A percentile compares a stretch with the other conserved stretches of the same genome.
Evolutionary conservation across 2,797 vertebrate species (phyloP).

Genomic region (Gymnoscopelus microlampas): DNA sequence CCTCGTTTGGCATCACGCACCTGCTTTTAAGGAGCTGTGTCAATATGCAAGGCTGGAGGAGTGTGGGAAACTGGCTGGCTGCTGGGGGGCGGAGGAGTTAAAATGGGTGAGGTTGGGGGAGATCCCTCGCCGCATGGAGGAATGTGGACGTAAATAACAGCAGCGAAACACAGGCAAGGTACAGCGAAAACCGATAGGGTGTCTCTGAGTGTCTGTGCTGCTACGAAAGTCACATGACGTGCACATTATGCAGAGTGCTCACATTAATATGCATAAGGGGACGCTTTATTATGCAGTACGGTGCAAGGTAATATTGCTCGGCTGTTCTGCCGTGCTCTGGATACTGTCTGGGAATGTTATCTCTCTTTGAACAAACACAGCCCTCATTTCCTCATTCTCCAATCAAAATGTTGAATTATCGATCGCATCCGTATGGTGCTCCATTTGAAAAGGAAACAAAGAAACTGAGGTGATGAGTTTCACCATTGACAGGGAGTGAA

Average conservation of each 20-base stretch:
- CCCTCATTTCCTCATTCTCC: constrained; percentile 47
- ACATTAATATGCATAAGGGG: constrained; percentile 87
- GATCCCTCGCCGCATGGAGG: constrained; percentile 78
- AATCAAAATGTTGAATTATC: constrained; percentile 73
- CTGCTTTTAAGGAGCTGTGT: constrained; percentile 69
- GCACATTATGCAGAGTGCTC: constrained; percentile 87
- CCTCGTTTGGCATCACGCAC: constrained; percentile 83
- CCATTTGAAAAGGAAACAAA: constrained; percentile 59
- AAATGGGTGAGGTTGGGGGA: constrained; percentile 56
- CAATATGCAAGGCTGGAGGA: constrained; percentile 41
- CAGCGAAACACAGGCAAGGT: constrained; percentile 76
- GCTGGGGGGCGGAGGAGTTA: constrained; percentile 49
- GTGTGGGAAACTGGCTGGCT: constrained; percentile 66
- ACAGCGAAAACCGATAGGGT: constrained; percentile 57
- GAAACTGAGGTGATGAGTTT: constrained; percentile 34
- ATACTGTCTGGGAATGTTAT: constrained; percentile 68
- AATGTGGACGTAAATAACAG: constrained; percentile 87
- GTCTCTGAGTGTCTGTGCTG: constrained; percentile 54
- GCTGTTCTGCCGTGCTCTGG: constrained; percentile 63
- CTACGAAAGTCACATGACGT: constrained; percentile 81
- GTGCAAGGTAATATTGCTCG: constrained; percentile 70
- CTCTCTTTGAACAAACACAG: constrained; percentile 68
- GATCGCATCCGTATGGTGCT: constrained; percentile 45
- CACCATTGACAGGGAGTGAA: constrained; percentile 22
- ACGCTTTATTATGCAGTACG: constrained; percentile 77